Conservation (phyloP, 2,113 vertebrate genomes). For the Oceanodroma tethys region DNA sequence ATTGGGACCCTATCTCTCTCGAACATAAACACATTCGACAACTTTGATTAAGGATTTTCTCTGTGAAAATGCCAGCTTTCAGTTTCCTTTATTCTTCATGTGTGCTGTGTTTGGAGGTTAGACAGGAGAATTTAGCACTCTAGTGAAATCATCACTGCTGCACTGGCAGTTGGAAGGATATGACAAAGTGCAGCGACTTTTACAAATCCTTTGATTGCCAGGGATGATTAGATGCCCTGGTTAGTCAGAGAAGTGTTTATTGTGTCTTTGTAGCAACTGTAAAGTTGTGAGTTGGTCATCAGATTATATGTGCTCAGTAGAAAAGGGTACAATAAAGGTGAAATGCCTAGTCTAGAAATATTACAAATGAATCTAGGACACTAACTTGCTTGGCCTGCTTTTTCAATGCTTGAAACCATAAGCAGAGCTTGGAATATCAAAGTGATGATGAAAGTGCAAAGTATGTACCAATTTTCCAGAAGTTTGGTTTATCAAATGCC, state of each 20-base stretch:
- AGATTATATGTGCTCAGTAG: not conserved
- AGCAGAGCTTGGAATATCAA: not conserved
- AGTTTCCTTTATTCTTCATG: not conserved
- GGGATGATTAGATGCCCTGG: slow-evolving; percentile 19
- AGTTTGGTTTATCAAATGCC: not conserved
- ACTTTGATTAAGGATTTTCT: not conserved
- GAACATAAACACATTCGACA: not conserved
- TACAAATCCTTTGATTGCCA: slow-evolving; percentile 42
- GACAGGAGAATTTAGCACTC: not conserved
- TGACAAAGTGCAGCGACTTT: slow-evolving; percentile 64
- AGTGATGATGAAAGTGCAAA: not conserved
- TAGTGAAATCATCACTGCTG: not conserved
- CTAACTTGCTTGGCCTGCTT: not conserved
- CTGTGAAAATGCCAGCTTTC: slow-evolving; percentile 2
- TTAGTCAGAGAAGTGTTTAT: not conserved
- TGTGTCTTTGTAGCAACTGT: not conserved
- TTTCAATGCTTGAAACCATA: not conserved
- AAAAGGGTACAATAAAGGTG: not conserved
- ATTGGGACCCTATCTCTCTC: not conserved
- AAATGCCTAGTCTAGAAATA: not conserved
- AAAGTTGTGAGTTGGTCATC: not conserved
- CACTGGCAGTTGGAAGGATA: slow-evolving; percentile 5
- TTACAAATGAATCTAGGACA: not conserved
- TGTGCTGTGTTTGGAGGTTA: not conserved
- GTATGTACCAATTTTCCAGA: not conserved